A percentile compares a stretch with the other conserved stretches of the same genome.
These are phyloP conservation scores for Sciurus vulgaris DNA, from an alignment of 2,797 vertebrate species.

Conservation along the genomic window DNA sequence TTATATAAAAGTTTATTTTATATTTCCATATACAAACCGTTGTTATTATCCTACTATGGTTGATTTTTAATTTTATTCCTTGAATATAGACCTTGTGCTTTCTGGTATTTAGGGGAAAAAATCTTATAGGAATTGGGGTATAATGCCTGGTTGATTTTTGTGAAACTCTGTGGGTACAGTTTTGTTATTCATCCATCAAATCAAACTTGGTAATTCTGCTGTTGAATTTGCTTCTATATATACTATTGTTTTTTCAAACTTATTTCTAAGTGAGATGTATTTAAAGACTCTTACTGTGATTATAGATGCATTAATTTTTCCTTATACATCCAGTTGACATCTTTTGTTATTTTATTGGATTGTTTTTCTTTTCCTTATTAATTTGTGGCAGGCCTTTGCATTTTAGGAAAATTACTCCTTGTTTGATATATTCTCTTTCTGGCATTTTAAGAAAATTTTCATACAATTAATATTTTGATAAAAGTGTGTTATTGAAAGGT, in stretches of 20 bases:
- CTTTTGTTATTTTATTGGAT: neutral
- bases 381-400: neutral
- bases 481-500: neutral
- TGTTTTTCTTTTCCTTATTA: conserved; percentile 33
- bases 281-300: neutral
- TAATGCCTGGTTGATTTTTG: neutral
- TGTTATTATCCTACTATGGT: neutral
- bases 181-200: conserved; percentile 49
- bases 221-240: neutral
- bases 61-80: conserved; percentile 26
- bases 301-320: neutral
- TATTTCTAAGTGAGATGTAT: neutral
- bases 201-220: neutral
- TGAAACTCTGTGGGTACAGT: neutral
- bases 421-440: neutral
- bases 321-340: neutral
- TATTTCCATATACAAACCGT: neutral
- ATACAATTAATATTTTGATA: conserved; percentile 28
- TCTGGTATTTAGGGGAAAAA: neutral
- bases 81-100: neutral
- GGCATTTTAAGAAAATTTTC: neutral
- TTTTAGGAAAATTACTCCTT: neutral
- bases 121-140: neutral
- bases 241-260: neutral
- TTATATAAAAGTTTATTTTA: neutral